Conservation (phyloP, 2,888 invertebrate species). For the Syritta pipiens region DNA sequence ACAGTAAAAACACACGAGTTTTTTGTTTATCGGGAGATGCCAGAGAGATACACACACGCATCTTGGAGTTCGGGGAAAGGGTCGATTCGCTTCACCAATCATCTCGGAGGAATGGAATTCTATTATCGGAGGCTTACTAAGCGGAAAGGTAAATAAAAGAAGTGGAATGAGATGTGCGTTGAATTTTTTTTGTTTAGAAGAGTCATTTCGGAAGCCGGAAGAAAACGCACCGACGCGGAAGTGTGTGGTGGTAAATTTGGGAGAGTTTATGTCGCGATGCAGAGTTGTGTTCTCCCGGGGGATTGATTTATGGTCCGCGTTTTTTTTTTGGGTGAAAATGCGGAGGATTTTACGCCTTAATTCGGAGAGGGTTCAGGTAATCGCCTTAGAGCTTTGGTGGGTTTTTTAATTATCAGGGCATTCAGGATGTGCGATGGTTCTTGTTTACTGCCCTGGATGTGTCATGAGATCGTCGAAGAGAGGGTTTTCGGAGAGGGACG, state of each 20-base stretch:
- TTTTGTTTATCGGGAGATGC: conserved; percentile 59
- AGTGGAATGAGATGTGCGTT: conserved; percentile 2
- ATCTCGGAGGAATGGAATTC: conserved; percentile 32
- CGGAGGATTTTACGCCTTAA: conserved; percentile 26
- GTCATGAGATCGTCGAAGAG: too few species aligned
- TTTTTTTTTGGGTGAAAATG: conserved; percentile 3
- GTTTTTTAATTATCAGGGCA: conserved; percentile 16
- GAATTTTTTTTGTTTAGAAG: conserved; percentile 5
- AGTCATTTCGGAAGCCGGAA: conserved; percentile 37
- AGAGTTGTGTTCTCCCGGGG: not conserved
- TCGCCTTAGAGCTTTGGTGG: conserved; percentile 8
- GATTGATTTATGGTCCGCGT: conserved; percentile 44
- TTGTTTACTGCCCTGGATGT: too few species aligned
- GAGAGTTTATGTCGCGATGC: conserved; percentile 63
- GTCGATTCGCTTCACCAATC: conserved; percentile 68
- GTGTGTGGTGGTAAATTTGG: too few species aligned
- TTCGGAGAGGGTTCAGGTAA: conserved; percentile 3
- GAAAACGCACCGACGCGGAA: conserved; percentile 7
- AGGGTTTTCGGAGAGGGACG: too few species aligned
- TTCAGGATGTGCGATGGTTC: not conserved
- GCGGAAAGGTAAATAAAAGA: conserved; percentile 67
- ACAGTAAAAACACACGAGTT: conserved; percentile 26
- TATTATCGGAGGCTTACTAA: conserved; percentile 63
- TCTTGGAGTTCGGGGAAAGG: conserved; percentile 25
- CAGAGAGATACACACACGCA: not conserved